A percentile compares a stretch with the other conserved stretches of the same genome.
Evolutionary conservation across 1,140 invertebrate genomes (phyloP).

Genomic region (Agraylea sexmaculata): DNA sequence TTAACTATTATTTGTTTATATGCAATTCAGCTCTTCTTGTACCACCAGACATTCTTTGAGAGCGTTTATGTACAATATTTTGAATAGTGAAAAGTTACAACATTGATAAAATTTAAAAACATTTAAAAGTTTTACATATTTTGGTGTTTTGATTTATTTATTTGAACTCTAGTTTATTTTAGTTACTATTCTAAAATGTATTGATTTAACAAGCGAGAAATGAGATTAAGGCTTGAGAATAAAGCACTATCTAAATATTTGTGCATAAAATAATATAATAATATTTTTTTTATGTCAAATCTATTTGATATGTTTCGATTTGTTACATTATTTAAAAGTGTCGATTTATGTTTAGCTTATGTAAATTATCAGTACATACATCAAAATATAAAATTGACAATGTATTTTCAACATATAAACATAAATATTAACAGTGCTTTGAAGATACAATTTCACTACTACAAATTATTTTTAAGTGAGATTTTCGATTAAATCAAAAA

Average conservation of each 20-base stretch:
- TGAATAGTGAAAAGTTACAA: conserved; percentile 1
- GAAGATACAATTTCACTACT: too few species aligned
- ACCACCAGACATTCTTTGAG: neutral
- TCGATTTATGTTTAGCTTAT: too few species aligned
- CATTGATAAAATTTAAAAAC: conserved; percentile 1
- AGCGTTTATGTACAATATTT: neutral
- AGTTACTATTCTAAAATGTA: neutral
- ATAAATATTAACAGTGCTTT: too few species aligned
- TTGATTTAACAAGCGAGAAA: too few species aligned
- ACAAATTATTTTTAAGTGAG: too few species aligned
- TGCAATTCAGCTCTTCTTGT: neutral
- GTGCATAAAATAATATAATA: neutral
- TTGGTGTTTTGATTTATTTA: conserved; percentile 15
- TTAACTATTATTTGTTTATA: conserved; percentile 1
- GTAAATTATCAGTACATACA: too few species aligned
- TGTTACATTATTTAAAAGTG: too few species aligned
- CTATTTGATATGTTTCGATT: neutral
- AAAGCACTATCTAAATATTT: too few species aligned
- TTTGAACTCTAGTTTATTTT: conserved; percentile 5
- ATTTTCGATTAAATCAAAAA: too few species aligned
- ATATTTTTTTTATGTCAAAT: neutral
- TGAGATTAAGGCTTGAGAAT: too few species aligned
- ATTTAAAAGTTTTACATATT: conserved; percentile 6
- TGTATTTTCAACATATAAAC: too few species aligned
- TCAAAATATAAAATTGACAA: too few species aligned